A percentile compares a stretch with the other conserved stretches of the same genome.
Evolutionary conservation across 1,140 invertebrate genomes (phyloP).

Genomic region (Caligus rogercresseyi): DNA sequence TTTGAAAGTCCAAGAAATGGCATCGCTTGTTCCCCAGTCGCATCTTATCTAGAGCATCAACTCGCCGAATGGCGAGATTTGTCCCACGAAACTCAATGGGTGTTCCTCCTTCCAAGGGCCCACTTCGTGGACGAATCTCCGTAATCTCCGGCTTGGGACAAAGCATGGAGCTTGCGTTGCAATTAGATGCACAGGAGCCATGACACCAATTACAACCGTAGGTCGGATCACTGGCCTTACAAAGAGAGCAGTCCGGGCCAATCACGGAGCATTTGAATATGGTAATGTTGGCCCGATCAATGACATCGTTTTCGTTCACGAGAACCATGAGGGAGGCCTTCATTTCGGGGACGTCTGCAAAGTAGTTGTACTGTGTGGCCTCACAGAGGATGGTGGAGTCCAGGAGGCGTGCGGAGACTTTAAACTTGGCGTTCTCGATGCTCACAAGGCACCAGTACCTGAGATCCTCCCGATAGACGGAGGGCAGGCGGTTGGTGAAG

Average conservation of each 20-base stretch:
- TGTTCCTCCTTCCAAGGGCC: neutral
- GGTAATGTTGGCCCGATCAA: slow-evolving; percentile 69
- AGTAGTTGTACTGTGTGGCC: slow-evolving; percentile 72
- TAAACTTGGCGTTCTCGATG: slow-evolving; percentile 72
- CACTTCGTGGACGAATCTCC: slow-evolving; percentile 40
- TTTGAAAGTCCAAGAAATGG: neutral
- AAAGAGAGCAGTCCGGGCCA: slow-evolving; percentile 83
- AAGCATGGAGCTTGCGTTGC: slow-evolving; percentile 28
- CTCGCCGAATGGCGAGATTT: slow-evolving; percentile 2
- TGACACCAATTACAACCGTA: slow-evolving; percentile 85
- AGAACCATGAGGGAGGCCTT: slow-evolving; percentile 70
- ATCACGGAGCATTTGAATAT: slow-evolving; percentile 86
- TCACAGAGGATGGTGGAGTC: slow-evolving; percentile 57
- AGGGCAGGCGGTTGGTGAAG: slow-evolving; percentile 71
- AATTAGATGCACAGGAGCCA: slow-evolving; percentile 42
- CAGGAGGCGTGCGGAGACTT: slow-evolving; percentile 64
- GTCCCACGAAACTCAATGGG: neutral
- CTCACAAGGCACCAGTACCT: slow-evolving; percentile 77
- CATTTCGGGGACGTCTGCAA: slow-evolving; percentile 62
- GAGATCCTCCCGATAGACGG: slow-evolving; percentile 44
- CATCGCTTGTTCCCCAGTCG: neutral
- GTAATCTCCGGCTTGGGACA: slow-evolving; percentile 83
- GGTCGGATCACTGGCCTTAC: slow-evolving; percentile 57
- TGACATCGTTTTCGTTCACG: slow-evolving; percentile 79
- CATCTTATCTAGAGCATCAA: neutral